A percentile compares a stretch with the other conserved stretches of the same genome.
Conservation (phyloP, 2,113 vertebrate species). For the Tenebrosternarchus preto region DNA sequence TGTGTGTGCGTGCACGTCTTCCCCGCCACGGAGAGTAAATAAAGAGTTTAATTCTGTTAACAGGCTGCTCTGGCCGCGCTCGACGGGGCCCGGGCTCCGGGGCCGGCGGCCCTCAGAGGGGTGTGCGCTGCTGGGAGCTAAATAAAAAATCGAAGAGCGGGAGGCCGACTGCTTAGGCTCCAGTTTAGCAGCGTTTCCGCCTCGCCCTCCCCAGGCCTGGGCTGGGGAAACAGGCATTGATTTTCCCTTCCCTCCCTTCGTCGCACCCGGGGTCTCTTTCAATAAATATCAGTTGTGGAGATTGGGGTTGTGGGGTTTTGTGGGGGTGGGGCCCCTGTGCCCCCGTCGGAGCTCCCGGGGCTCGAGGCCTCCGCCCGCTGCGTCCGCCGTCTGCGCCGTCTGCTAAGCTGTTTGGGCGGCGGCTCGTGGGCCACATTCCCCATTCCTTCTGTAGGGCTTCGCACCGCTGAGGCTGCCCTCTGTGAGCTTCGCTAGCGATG, state of each 20-base stretch:
- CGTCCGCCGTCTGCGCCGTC: not conserved
- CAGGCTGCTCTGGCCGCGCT: constrained; percentile 35
- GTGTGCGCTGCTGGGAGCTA: constrained; percentile 69
- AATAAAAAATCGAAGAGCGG: constrained; percentile 68
- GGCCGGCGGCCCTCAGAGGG: constrained; percentile 66
- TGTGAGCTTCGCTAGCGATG: constrained; percentile 40
- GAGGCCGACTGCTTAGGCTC: constrained; percentile 62
- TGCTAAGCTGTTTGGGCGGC: constrained; percentile 15
- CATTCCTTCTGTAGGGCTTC: constrained; percentile 17
- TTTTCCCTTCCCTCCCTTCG: constrained; percentile 58
- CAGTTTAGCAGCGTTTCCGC: constrained; percentile 61
- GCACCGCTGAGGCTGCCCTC: not conserved
- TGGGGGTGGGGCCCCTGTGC: constrained; percentile 26
- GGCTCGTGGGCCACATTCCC: constrained; percentile 1
- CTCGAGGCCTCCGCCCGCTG: not conserved
- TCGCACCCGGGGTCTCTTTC: constrained; percentile 64
- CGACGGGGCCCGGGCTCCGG: constrained; percentile 63
- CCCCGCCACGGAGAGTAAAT: constrained; percentile 50
- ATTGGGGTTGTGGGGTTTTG: too few species aligned
- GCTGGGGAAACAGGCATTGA: constrained; percentile 68
- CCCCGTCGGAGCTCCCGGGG: too few species aligned
- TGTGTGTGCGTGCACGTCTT: not conserved
- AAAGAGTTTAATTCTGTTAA: constrained; percentile 66
- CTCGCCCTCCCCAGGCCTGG: constrained; percentile 69
- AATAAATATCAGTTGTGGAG: constrained; percentile 68